Base-by-base conservation (phyloP, 2,113 vertebrate species). In the Psittacara wagleri region DNA sequence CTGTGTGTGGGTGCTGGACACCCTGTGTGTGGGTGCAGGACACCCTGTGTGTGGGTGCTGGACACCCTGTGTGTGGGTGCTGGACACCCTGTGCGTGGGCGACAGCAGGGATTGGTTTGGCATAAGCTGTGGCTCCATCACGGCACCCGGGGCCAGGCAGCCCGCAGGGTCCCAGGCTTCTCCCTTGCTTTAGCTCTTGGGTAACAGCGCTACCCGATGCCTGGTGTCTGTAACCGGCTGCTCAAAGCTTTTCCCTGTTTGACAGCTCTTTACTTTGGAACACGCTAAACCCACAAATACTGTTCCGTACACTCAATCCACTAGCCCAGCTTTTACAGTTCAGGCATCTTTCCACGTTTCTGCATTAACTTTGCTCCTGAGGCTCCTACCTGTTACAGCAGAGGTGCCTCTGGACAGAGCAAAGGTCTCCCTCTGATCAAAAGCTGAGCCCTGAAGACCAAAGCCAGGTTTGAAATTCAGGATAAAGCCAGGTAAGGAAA, bases 141-240 rank as follows among this genome's bases (percentile, higher is more conserved):
- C 0, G 0, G n/a, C 14, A 64, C 48, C 23, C 0, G 3, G 25
- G 17, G 7, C 67, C 35, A 19, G 0, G 9, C 57, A 76, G 39
- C 66, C n/a, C 25, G 0, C 9, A 1, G 28, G 17, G 6, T 5
- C 23, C 14, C 0, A 1, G 59, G 14, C 43, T 74, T 17, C 28
- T 13, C 31, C 73, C 69, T 62, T 8, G 16, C 48, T 18, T 55
- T 13, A 17, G 12, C 17, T 67, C 62, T 78, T 13, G 20, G 16
- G 13, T 35, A 25, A 9, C 10, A 17, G 41, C 6, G 0, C 59
- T 66, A 41, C 48, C 37, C 0, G 6, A 28, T 29, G 22, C 11
- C 11, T 1, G 89, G 24, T 59, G 81, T 84, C 63, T 49, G 31
- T 70, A 20, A 54, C n/a, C 27, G 49, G 13, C 74, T 88, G 52